These are phyloP conservation scores for Tipula confusa DNA, from an alignment of 2,888 invertebrate genomes.

Conservation along the genomic window DNA sequence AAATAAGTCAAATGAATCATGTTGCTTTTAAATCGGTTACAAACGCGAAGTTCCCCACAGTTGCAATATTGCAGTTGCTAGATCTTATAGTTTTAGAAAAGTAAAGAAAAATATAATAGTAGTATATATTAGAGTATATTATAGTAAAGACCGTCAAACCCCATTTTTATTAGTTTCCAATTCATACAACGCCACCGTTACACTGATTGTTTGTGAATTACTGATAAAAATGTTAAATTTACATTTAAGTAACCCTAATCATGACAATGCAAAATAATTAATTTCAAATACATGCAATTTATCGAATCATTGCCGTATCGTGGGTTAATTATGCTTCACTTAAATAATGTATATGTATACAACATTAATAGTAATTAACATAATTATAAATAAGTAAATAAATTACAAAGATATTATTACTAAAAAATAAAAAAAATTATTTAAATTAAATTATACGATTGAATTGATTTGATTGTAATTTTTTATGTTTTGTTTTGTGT, in stretches of 20 bases:
- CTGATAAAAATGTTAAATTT: not conserved
- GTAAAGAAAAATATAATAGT: too few species aligned
- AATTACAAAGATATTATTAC: not conserved
- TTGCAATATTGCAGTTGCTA: too few species aligned
- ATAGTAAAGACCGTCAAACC: too few species aligned
- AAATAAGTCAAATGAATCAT: too few species aligned
- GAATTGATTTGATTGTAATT: slow-evolving; percentile 25
- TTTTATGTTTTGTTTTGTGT: not conserved
- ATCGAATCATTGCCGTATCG: not conserved
- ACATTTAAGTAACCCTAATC: not conserved
- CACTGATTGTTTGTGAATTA: not conserved
- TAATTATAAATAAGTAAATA: slow-evolving; percentile 20
- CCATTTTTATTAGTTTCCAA: not conserved
- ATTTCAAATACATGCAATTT: not conserved
- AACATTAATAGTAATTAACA: not conserved
- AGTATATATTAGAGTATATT: too few species aligned
- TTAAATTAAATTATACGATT: slow-evolving; percentile 20
- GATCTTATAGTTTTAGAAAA: too few species aligned
- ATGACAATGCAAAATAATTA: not conserved
- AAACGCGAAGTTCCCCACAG: too few species aligned
- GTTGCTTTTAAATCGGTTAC: too few species aligned
- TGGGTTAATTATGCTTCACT: not conserved
- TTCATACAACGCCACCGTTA: not conserved
- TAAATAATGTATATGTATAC: not conserved
- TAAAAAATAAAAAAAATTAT: not conserved